Percentiles rank a stretch among this genome's conserved stretches.
Conservation (phyloP, 2,797 vertebrate genomes). For the Prunella strophiata region DNA sequence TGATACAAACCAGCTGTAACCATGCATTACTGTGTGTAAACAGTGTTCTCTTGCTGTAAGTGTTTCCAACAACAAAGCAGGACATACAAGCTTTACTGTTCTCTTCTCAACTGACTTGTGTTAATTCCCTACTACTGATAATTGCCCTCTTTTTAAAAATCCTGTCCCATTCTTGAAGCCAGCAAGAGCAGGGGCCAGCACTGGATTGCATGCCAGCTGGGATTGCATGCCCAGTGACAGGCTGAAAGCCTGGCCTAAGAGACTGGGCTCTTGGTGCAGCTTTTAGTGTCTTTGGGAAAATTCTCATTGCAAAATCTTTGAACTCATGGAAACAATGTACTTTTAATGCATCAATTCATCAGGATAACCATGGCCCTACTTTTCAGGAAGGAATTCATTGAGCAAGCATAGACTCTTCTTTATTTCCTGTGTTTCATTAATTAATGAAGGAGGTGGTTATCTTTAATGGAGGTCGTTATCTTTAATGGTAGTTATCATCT, state of each 20-base stretch:
- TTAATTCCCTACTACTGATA: neutral
- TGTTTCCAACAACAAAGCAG: constrained; percentile 36
- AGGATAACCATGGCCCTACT: neutral
- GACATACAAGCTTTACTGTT: constrained; percentile 29
- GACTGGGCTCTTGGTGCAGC: neutral
- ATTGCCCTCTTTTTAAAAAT: neutral
- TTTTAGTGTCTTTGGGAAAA: neutral
- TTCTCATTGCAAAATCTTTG: neutral
- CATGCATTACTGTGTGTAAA: constrained; percentile 47
- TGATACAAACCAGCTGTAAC: constrained; percentile 67
- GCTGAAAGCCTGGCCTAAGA: neutral
- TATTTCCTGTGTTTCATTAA: neutral
- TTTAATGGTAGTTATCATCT: neutral
- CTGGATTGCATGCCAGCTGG: neutral
- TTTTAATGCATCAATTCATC: neutral
- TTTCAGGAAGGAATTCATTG: neutral
- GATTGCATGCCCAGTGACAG: neutral
- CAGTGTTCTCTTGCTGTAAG: neutral
- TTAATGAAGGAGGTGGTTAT: neutral
- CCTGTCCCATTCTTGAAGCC: neutral
- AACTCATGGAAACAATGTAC: neutral
- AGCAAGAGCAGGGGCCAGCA: neutral
- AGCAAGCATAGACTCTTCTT: neutral
- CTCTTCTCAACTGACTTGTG: neutral
- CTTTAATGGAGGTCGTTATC: neutral